Evolutionary conservation across 2,888 invertebrate species (phyloP), one percentile per base, ranked within the genome.

Genomic region (Sericinus montela): DNA sequence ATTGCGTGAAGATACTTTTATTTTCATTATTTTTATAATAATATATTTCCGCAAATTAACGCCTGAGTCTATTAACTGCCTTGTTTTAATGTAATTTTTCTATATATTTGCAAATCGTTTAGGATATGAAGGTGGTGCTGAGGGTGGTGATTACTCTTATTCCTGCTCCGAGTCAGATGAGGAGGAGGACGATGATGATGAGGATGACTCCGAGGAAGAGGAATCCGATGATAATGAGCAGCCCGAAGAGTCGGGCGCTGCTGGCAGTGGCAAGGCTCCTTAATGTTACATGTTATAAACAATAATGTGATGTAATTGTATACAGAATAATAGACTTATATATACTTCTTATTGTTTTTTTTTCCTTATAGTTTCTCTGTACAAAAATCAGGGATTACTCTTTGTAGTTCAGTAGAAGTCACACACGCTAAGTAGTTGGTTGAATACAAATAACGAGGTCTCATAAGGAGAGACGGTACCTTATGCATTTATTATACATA

Each of bases 121-220:
- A 58, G 92, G 92, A 32, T 92, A 92, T 59, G 75, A 69, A 41
- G 77, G 80, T 37, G 81, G 72, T 6, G 83, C 76, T 1, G 90
- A 90, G 50, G 88, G 80, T 37, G 89, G 80, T 7, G 78, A 77
- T 55, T 81, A 72, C 62, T 76, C 78, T 1, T 71, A 69, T 54
- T 84, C 83, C 16, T 70, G 68, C 55, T 84, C 83, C 14, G 81
- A 90, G 53, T 86, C 87, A 5, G 89, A 87, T 13, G 81, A 84
- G 13, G 89, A 88, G 10, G 87, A 89, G 7, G 90, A 79, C n/a
- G 80, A 19, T 25, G 25, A 25, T 25, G 25, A 80, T 34, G 80
- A 32, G 11, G 32, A 80, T 32, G 80, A 80, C 6, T 69, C 67
- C 1, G 72, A 65, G 0, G 63, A 66, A 3, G 63, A 62, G 1